These are phyloP conservation scores for Camponotus vicinus DNA, from an alignment of 1,140 invertebrate species.

Conservation along the genomic window DNA sequence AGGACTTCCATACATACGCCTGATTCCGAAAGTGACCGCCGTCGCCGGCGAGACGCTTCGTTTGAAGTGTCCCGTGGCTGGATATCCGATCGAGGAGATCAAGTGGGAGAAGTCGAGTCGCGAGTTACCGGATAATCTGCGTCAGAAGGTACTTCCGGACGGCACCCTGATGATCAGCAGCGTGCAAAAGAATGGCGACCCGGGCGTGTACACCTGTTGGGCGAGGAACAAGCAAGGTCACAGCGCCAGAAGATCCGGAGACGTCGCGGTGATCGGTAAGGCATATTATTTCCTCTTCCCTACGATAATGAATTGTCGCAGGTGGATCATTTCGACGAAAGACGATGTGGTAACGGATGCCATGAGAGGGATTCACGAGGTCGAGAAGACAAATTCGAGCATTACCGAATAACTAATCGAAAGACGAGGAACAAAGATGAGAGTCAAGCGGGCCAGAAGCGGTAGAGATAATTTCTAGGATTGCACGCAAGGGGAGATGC, in stretches of 20 bases:
- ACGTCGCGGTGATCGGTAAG: constrained; percentile 92
- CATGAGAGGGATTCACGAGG: too few species aligned
- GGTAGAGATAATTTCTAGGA: constrained; percentile 51
- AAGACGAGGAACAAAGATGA: constrained; percentile 26
- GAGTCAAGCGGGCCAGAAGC: background rate
- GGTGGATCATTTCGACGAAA: background rate
- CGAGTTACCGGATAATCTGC: constrained; percentile 92
- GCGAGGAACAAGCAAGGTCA: constrained; percentile 91
- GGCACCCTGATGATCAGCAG: constrained; percentile 91
- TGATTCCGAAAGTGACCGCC: constrained; percentile 94
- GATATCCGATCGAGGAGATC: constrained; percentile 94
- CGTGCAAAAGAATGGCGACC: constrained; percentile 91
- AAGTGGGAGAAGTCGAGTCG: constrained; percentile 93
- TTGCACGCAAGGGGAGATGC: background rate
- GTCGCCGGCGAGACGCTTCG: constrained; percentile 93
- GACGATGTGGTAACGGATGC: constrained; percentile 1
- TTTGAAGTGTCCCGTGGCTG: constrained; percentile 94
- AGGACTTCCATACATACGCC: constrained; percentile 94
- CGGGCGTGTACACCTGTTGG: constrained; percentile 92
- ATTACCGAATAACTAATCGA: background rate
- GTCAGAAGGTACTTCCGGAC: constrained; percentile 92
- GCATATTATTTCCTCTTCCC: constrained; percentile 55
- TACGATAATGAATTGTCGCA: constrained; percentile 68
- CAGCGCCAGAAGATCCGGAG: constrained; percentile 90
- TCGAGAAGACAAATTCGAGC: background rate